Evolutionary conservation across 2,797 vertebrate genomes (phyloP).

Genomic region (Cynopterus sphinx): DNA sequence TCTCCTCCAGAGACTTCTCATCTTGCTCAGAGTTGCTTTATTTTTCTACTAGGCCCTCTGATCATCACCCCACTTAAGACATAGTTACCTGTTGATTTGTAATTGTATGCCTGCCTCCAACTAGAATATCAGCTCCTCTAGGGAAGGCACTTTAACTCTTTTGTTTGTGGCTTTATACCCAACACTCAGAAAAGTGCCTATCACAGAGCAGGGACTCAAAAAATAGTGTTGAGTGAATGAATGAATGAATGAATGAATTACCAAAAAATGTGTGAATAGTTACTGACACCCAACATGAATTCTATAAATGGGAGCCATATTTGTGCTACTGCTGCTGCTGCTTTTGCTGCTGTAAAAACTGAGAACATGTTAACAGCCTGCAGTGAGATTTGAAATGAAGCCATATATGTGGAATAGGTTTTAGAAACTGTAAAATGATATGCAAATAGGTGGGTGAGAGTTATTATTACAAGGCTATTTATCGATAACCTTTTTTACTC

Average conservation of each 20-base stretch:
- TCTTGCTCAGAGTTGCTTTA: too few species aligned
- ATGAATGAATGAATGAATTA: background rate
- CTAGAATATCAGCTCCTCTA: background rate
- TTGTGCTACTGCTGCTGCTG: background rate
- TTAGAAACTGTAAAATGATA: background rate
- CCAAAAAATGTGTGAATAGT: background rate
- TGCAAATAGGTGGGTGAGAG: background rate
- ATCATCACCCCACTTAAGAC: background rate
- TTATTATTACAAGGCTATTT: background rate
- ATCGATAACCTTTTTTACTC: background rate
- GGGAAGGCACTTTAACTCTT: background rate
- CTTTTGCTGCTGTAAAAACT: background rate
- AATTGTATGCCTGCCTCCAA: background rate
- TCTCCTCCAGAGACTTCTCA: background rate
- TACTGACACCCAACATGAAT: background rate
- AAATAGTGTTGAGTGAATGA: background rate
- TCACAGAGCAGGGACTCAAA: background rate
- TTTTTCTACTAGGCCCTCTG: background rate
- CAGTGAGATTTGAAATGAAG: background rate
- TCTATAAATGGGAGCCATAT: background rate
- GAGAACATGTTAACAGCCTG: background rate
- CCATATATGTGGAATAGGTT: fast-evolving
- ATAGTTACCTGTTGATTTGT: background rate
- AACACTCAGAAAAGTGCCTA: background rate
- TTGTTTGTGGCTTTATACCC: background rate